Percentiles rank a stretch among this genome's conserved stretches.
Evolutionary conservation across 2,113 vertebrate genomes (phyloP).

Genomic region (Pithys albifrons): DNA sequence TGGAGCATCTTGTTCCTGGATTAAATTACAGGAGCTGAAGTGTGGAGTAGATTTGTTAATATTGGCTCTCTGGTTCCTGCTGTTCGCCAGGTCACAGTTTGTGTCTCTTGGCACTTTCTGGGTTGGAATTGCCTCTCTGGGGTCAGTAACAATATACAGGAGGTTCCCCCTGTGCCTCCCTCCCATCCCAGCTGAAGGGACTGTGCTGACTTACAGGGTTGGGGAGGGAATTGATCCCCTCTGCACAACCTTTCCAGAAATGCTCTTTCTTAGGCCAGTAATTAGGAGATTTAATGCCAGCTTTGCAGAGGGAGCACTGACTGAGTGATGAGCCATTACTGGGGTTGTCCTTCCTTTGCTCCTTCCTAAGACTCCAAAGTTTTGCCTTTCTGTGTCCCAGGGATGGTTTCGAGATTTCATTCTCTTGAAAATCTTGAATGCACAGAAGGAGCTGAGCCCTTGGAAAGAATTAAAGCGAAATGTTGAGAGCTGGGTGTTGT

Average conservation of each 20-base stretch:
- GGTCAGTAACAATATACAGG: background rate
- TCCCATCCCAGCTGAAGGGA: background rate
- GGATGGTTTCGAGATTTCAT: background rate
- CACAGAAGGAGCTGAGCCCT: background rate
- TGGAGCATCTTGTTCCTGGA: background rate
- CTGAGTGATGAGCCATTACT: background rate
- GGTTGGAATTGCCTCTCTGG: background rate
- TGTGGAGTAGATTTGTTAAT: too few relatives aligned
- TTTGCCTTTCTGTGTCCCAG: background rate
- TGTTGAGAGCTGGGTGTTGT: background rate
- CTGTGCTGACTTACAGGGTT: background rate
- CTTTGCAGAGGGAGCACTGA: background rate
- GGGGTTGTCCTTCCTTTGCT: background rate
- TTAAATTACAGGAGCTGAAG: background rate
- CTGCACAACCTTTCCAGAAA: background rate
- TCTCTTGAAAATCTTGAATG: background rate
- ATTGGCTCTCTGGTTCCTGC: background rate
- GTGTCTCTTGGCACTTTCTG: background rate
- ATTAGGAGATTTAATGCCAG: background rate
- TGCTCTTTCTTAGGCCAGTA: background rate
- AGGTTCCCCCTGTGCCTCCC: background rate
- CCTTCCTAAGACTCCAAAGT: background rate
- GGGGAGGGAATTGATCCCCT: background rate
- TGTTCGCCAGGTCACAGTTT: background rate
- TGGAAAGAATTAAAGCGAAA: background rate